Percentiles rank a stretch among this genome's conserved stretches.
Conservation (phyloP, 1,140 invertebrate species). For the Calliopsis andreniformis region DNA sequence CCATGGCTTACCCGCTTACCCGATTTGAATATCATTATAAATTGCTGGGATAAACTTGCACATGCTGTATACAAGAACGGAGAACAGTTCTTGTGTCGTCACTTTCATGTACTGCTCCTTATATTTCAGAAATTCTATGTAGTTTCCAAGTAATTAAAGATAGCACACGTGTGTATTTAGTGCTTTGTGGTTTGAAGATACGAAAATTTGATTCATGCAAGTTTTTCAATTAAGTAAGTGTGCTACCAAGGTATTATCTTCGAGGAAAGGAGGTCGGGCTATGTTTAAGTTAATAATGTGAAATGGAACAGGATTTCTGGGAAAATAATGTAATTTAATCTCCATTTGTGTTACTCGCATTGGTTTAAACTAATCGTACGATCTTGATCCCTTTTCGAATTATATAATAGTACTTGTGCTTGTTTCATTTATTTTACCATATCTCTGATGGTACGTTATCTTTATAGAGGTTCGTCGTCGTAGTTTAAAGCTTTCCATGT, state of each 20-base stretch:
- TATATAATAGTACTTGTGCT: neutral
- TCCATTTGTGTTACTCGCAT: too few species aligned
- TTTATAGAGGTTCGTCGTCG: neutral
- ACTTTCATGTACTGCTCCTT: too few species aligned
- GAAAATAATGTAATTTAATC: neutral
- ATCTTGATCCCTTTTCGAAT: neutral
- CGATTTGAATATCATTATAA: too few species aligned
- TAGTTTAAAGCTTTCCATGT: neutral
- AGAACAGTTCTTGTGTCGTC: too few species aligned
- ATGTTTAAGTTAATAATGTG: slow-evolving; percentile 5
- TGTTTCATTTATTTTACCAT: neutral
- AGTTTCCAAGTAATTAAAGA: too few species aligned
- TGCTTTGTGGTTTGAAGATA: neutral
- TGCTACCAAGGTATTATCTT: neutral
- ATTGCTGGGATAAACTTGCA: too few species aligned
- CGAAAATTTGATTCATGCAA: neutral
- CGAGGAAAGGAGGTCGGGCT: neutral
- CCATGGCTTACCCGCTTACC: too few species aligned
- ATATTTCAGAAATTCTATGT: too few species aligned
- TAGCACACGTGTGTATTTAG: neutral
- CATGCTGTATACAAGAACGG: too few species aligned
- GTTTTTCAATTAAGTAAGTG: neutral
- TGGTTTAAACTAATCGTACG: neutral
- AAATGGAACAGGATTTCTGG: neutral
- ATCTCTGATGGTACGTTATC: neutral